These are phyloP conservation scores for Pelecanoides urinatrix DNA, from an alignment of 2,113 vertebrate species.

Conservation along the genomic window DNA sequence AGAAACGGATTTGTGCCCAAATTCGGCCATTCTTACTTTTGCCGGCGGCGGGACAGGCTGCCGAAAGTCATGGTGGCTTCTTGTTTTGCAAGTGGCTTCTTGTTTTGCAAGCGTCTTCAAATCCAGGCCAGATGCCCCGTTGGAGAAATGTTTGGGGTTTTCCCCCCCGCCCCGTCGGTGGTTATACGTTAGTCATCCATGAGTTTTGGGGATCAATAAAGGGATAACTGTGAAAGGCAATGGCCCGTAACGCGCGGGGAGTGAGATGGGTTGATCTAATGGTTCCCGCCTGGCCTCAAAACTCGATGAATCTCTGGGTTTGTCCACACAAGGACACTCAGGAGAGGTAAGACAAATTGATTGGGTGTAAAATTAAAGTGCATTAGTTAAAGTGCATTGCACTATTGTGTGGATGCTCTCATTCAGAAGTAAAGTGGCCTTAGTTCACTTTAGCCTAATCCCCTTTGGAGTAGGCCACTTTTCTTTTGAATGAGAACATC, in stretches of 20 bases:
- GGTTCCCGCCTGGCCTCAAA: neutral
- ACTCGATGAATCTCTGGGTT: conserved; percentile 36
- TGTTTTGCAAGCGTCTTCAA: neutral
- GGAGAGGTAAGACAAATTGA: conserved; percentile 69
- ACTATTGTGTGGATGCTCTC: conserved; percentile 67
- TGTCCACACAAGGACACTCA: conserved; percentile 56
- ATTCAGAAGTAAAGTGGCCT: conserved; percentile 71
- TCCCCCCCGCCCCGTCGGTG: accelerated
- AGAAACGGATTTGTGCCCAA: neutral
- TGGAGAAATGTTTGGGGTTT: neutral
- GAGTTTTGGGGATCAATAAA: conserved; percentile 36
- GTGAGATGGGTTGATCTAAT: conserved; percentile 12
- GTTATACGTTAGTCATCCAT: neutral
- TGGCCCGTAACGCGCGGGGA: neutral
- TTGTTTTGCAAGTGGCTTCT: neutral
- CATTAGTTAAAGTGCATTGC: conserved; percentile 69
- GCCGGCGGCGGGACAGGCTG: accelerated
- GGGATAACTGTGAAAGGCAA: neutral
- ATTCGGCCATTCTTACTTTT: neutral
- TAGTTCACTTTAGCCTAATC: conserved; percentile 71
- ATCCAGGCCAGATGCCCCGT: accelerated
- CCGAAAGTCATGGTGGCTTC: neutral
- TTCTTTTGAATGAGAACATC: conserved; percentile 63
- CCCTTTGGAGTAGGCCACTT: conserved; percentile 66
- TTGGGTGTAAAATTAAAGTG: conserved; percentile 69